A percentile compares a stretch with the other conserved stretches of the same genome.
These are phyloP conservation scores for Noctuana brunneofusca DNA, from an alignment of 2,888 invertebrate species.

Conservation along the genomic window DNA sequence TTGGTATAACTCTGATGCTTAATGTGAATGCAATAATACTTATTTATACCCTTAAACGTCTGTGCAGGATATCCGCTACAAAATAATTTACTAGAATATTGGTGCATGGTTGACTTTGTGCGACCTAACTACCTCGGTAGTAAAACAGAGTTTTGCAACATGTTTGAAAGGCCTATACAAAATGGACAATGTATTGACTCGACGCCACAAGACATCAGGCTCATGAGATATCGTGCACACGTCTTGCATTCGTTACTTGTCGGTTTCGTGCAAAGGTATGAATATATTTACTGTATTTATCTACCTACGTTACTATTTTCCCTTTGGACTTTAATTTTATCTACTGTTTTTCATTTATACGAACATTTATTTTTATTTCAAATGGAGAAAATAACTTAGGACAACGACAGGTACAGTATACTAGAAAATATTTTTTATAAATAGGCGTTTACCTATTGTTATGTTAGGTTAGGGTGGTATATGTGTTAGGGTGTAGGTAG, in stretches of 20 bases:
- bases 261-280: conserved; percentile 96
- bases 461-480: no score
- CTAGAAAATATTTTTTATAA: no score
- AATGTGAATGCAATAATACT: background rate
- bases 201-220: conserved; percentile 94
- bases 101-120: conserved; percentile 99
- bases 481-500: no score
- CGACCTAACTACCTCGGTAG: conserved; percentile 98
- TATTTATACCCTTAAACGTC: background rate
- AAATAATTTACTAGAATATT: conserved; percentile 97
- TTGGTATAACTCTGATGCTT: background rate
- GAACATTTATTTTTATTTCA: no score
- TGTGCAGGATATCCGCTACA: conserved; percentile 95
- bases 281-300: background rate
- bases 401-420: no score
- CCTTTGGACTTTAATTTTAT: no score
- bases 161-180: conserved; percentile 99
- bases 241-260: conserved; percentile 96
- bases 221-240: conserved; percentile 98
- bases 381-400: no score
- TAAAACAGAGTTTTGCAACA: conserved; percentile 98
- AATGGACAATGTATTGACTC: conserved; percentile 99
- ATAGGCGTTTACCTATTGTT: no score
- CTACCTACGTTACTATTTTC: background rate
- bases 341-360: no score